phyloP scores from a whole-genome alignment of 1,140 invertebrate genomes.

The Sipha flava region DNA sequence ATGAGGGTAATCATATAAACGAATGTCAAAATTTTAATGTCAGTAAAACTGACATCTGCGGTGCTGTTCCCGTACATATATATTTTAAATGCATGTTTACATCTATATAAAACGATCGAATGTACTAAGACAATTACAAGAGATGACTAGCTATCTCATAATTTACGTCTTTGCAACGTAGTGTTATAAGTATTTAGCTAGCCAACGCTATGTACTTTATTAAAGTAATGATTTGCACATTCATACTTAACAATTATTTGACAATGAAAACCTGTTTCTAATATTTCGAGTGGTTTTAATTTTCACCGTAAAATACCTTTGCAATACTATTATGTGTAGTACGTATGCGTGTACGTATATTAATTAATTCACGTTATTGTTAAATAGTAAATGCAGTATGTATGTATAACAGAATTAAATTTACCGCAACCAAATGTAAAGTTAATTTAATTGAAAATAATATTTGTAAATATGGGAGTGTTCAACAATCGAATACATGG shows the following conservation, averaged over 20 bases:
- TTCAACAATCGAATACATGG: no score
- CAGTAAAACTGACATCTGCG: background rate
- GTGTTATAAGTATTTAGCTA: background rate
- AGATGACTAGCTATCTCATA: background rate
- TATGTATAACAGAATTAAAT: no score
- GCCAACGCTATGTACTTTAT: no score
- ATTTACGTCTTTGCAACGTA: background rate
- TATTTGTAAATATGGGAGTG: no score
- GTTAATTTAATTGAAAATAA: no score
- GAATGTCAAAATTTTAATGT: background rate
- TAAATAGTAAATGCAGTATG: no score
- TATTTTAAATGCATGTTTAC: background rate
- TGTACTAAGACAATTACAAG: background rate
- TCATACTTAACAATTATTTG: background rate
- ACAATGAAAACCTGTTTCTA: background rate
- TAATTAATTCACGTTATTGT: no score
- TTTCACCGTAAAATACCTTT: no score
- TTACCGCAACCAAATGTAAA: no score
- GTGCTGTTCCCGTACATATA: background rate
- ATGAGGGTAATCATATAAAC: background rate
- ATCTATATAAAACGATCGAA: background rate
- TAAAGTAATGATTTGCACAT: background rate
- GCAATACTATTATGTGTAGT: no score
- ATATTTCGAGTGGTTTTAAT: background rate
- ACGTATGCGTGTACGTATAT: no score